Conservation (phyloP, 2,113 vertebrate species). For the Tyrannus savana region DNA sequence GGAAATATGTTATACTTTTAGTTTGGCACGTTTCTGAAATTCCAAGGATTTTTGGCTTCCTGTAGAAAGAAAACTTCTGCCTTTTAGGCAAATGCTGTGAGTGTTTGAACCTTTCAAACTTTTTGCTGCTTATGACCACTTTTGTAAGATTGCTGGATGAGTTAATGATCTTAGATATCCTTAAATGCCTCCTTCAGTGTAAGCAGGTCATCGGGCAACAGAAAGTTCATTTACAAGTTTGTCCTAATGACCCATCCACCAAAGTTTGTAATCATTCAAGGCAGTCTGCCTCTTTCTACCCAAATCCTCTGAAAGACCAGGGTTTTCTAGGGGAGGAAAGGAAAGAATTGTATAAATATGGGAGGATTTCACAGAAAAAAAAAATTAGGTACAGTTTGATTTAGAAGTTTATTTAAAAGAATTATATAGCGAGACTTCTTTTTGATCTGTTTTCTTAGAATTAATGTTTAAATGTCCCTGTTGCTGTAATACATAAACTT, state of each 20-base stretch:
- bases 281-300: not conserved
- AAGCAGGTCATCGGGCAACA: not conserved
- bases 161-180: not conserved
- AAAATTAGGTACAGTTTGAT: not conserved
- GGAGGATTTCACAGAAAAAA: not conserved
- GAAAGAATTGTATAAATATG: not conserved
- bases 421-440: not conserved
- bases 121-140: not conserved
- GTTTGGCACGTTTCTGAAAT: not conserved
- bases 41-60: not conserved
- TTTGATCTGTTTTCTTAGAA: not conserved
- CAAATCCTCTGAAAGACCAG: not conserved
- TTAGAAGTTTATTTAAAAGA: not conserved
- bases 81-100: not conserved
- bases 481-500: not conserved
- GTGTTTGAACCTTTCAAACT: not conserved
- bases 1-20: not conserved
- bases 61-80: not conserved
- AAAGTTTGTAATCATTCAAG: not conserved
- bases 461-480: not conserved
- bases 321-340: rapidly evolving
- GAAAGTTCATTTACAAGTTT: not conserved
- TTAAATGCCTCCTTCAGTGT: not conserved
- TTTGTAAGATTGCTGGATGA: not conserved
- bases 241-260: not conserved